Evolutionary conservation across 92 coral and sea anemone genomes (phyloP), one percentile per base, ranked within the genome.

Genomic region (Phenganax subtilis): DNA sequence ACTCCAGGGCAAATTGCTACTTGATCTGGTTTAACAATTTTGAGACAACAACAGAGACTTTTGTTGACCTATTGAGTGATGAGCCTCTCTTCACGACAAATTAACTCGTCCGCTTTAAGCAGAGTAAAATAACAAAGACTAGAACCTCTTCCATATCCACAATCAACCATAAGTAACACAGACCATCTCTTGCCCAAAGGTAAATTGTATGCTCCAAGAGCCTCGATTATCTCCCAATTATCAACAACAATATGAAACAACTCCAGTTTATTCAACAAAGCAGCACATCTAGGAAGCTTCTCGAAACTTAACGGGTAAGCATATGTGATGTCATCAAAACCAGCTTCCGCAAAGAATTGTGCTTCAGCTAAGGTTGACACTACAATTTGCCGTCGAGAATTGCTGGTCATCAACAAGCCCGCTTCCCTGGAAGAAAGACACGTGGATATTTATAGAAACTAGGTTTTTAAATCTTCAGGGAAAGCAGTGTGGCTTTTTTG

Each of bases 321-420:
- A 84, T 91, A 94, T 11, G 91, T 92, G 61, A 94, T 94, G 80
- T 94, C 98, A 56, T 90, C 88, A 71, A 83, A 91, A 63, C 98
- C 98, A 30, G 82, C 84, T 55, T 80, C 76, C 51, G 90, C 86
- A 86, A 73, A 94, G 84, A 94, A 94, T 70, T 90, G 91, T 20
- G 98, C 98, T 78, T 92, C 98, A 11, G 97, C 84, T 52, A 94
- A 67, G 0, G 98, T 94, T 51, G 98, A 94, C 6, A 94, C 98
- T 27, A 91, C 96, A 51, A 94, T 80, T 68, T 91, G 87, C 25
- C 85, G 73, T 25, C 86, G 85, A 6, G 92, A 74, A 8, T 92
- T 91, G 76, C 74, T 89, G 9, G 98, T 94, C 98, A 94, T 94
- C 72, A 81, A 57, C n/a, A 84, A 53, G 0, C 90, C 98, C 29